A percentile compares a stretch with the other conserved stretches of the same genome.
Evolutionary conservation across 53 echinoderm and acorn worm genomes (phyloP).

Genomic region (Arbacia lixula): DNA sequence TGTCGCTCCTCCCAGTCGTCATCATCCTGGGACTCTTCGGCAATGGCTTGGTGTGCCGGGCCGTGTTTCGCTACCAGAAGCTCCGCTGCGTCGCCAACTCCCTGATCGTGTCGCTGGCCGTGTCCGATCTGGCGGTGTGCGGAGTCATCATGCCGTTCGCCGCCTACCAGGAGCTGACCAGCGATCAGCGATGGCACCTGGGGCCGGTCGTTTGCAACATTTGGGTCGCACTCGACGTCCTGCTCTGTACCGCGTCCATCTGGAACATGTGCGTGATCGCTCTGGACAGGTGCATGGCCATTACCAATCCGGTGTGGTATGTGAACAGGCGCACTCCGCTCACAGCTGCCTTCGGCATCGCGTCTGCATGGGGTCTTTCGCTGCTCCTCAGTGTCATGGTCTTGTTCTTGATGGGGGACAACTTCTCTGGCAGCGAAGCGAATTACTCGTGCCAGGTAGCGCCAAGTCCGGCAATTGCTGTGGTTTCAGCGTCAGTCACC

Average conservation of each 20-base stretch:
- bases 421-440: constrained; percentile 65
- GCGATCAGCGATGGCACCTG: constrained; percentile 76
- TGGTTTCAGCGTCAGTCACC: constrained; percentile 84
- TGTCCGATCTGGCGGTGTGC: constrained; percentile 38
- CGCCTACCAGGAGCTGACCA: constrained; percentile 81
- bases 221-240: constrained; percentile 90
- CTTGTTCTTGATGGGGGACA: constrained; percentile 77
- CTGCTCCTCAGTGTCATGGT: constrained; percentile 87
- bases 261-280: constrained; percentile 94
- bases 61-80: constrained; percentile 81
- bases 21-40: constrained; percentile 86
- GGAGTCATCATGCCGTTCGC: constrained; percentile 47
- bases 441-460: constrained; percentile 72
- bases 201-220: constrained; percentile 85
- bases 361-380: constrained; percentile 82
- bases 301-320: constrained; percentile 90
- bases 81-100: constrained; percentile 59
- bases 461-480: constrained; percentile 82
- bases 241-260: constrained; percentile 92
- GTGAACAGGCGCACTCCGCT: constrained; percentile 82
- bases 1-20: constrained; percentile 52
- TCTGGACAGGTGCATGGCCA: constrained; percentile 89
- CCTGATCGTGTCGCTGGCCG: constrained; percentile 47
- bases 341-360: constrained; percentile 74
- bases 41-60: constrained; percentile 77